These are phyloP conservation scores for Zeus faber DNA, from an alignment of 2,113 vertebrate genomes.

Conservation along the genomic window DNA sequence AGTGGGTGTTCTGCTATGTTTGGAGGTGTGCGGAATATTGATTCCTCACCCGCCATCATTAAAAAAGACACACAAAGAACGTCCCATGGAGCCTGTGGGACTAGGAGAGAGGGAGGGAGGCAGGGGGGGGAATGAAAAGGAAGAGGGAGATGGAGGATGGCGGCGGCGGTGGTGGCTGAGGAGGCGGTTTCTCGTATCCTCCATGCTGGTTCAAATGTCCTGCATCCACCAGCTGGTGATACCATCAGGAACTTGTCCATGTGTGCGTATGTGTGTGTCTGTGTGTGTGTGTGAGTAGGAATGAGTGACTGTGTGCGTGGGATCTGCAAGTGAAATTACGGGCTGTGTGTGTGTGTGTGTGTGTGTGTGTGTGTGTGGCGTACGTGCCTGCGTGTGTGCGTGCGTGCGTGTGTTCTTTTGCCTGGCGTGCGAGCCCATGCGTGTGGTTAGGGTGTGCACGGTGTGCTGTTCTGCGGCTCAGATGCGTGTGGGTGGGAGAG, in stretches of 20 bases:
- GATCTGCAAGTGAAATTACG: conserved; percentile 33
- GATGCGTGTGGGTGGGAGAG: conserved; percentile 69
- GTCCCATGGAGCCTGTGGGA: conserved; percentile 47
- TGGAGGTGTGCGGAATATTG: conserved; percentile 64
- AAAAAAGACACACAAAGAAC: conserved; percentile 54
- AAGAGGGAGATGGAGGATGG: conserved; percentile 28
- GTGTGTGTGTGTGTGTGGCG: background rate
- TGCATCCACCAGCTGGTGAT: conserved; percentile 44
- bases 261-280: conserved; percentile 2
- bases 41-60: conserved; percentile 67
- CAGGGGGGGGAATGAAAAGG: background rate
- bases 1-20: conserved; percentile 61
- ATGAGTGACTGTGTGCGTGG: conserved; percentile 40
- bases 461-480: conserved; percentile 49
- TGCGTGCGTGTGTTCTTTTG: background rate
- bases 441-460: conserved; percentile 47
- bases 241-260: background rate
- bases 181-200: background rate
- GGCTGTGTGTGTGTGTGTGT: conserved; percentile 29
- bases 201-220: conserved; percentile 21
- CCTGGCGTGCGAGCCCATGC: conserved; percentile 40
- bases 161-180: background rate
- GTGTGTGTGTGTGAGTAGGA: background rate
- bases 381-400: background rate
- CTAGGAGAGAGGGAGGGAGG: conserved; percentile 29